Evolutionary conservation across 2,113 vertebrate species (phyloP).

Genomic region (Hirundichthys speculiger): DNA sequence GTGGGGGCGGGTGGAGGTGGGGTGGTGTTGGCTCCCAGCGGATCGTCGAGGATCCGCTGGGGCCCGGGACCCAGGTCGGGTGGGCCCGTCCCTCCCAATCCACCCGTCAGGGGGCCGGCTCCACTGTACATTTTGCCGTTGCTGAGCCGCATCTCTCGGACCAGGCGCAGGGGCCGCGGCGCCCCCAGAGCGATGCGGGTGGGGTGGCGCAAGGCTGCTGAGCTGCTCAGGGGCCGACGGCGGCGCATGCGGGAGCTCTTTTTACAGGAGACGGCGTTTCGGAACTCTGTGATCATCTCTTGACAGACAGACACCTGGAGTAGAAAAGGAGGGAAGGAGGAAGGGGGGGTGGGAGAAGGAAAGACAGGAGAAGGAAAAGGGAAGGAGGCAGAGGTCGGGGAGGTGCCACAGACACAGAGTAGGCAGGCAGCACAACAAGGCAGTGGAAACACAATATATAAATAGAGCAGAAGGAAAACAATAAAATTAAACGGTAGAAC

Average conservation of each 20-base stretch:
- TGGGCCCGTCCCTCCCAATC: conserved; percentile 58
- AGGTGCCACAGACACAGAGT: conserved; percentile 59
- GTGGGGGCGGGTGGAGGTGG: conserved; percentile 71
- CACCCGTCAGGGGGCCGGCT: conserved; percentile 78
- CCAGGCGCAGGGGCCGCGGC: conserved; percentile 82
- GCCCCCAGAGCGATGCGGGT: conserved; percentile 75
- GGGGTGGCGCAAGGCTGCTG: conserved; percentile 77
- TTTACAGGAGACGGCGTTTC: conserved; percentile 91
- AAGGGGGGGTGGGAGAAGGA: conserved; percentile 28
- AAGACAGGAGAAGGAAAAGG: conserved; percentile 34
- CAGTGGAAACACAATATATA: conserved; percentile 60
- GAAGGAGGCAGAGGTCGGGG: conserved; percentile 33
- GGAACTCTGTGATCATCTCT: conserved; percentile 93
- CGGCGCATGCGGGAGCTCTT: conserved; percentile 89
- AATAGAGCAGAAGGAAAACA: conserved; percentile 34
- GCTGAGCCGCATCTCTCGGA: conserved; percentile 91
- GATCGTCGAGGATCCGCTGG: conserved; percentile 89
- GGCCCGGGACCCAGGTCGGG: conserved; percentile 83
- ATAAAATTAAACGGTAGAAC: conserved; percentile 33
- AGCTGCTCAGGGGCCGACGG: conserved; percentile 82
- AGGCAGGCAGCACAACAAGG: conserved; percentile 69
- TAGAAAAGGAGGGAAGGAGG: conserved; percentile 20
- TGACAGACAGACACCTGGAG: conserved; percentile 91
- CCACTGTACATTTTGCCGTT: conserved; percentile 91
- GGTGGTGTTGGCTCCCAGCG: conserved; percentile 77